Percentiles rank a stretch among this genome's conserved stretches.
Evolutionary conservation across 2,797 vertebrate species (phyloP).

Genomic region (Toxotes lorentzi): DNA sequence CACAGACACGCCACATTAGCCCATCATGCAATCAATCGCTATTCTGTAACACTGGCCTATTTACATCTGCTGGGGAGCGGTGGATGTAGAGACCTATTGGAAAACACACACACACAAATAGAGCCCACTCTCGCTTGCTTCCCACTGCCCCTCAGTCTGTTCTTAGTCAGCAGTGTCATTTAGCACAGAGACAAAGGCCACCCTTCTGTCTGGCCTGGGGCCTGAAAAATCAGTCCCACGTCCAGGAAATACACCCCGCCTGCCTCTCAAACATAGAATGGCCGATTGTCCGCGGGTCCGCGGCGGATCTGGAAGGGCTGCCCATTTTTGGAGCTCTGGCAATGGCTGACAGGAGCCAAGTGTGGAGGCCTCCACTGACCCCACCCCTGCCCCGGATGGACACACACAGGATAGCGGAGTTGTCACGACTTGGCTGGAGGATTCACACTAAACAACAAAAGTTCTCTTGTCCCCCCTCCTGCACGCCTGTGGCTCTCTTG

Average conservation of each 20-base stretch:
- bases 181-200: conserved; percentile 83
- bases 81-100: conserved; percentile 67
- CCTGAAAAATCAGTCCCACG: conserved; percentile 85
- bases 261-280: conserved; percentile 78
- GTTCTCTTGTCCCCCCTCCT: conserved; percentile 66
- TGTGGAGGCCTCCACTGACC: conserved; percentile 72
- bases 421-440: conserved; percentile 75
- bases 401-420: conserved; percentile 66
- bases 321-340: conserved; percentile 85
- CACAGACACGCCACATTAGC: conserved; percentile 62
- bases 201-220: conserved; percentile 84
- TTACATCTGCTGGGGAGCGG: conserved; percentile 62
- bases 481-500: conserved; percentile 39
- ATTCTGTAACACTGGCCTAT: conserved; percentile 68
- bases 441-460: conserved; percentile 75
- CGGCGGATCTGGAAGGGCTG: conserved; percentile 84
- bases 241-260: conserved; percentile 86
- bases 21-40: conserved; percentile 72
- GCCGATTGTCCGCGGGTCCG: conserved; percentile 79
- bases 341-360: conserved; percentile 74
- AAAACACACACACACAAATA: conserved; percentile 70
- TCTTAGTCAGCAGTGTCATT: conserved; percentile 84
- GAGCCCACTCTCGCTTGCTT: conserved; percentile 67
- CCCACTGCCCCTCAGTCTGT: conserved; percentile 65
- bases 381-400: conserved; percentile 70